Evolutionary conservation across 2,888 invertebrate genomes (phyloP).

Genomic region (Choristoneura rosaceana): DNA sequence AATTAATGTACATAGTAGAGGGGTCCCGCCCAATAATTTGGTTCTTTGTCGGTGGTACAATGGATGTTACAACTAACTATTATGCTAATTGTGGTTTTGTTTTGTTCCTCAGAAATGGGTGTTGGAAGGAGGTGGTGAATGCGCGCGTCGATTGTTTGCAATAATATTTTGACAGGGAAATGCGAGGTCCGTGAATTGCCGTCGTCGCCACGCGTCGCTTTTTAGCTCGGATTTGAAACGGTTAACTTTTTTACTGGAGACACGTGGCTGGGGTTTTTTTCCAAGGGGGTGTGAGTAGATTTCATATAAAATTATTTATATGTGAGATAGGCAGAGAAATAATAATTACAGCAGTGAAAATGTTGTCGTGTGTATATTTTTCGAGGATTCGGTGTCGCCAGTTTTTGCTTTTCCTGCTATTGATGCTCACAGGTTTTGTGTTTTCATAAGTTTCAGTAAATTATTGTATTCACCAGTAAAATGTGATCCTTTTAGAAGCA

Average conservation of each 20-base stretch:
- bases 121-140: conserved; percentile 57
- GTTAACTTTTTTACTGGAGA: conserved; percentile 76
- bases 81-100: conserved; percentile 86
- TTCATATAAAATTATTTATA: not conserved
- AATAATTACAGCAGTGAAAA: too few relatives aligned
- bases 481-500: too few relatives aligned
- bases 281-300: conserved; percentile 5
- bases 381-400: too few relatives aligned
- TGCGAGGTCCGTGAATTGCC: conserved; percentile 76
- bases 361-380: too few relatives aligned
- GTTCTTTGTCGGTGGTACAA: conserved; percentile 47
- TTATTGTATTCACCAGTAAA: too few relatives aligned
- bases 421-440: too few relatives aligned
- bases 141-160: conserved; percentile 77
- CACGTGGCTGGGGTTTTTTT: conserved; percentile 64
- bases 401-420: too few relatives aligned
- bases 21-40: conserved; percentile 47
- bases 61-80: conserved; percentile 67
- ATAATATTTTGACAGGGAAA: conserved; percentile 85
- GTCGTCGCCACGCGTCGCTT: conserved; percentile 72
- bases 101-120: conserved; percentile 75
- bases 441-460: too few relatives aligned
- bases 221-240: conserved; percentile 75
- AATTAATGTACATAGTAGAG: conserved; percentile 29
- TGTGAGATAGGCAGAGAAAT: not conserved